Evolutionary conservation across 2,888 invertebrate genomes (phyloP).

Genomic region (Heliconius hortense): DNA sequence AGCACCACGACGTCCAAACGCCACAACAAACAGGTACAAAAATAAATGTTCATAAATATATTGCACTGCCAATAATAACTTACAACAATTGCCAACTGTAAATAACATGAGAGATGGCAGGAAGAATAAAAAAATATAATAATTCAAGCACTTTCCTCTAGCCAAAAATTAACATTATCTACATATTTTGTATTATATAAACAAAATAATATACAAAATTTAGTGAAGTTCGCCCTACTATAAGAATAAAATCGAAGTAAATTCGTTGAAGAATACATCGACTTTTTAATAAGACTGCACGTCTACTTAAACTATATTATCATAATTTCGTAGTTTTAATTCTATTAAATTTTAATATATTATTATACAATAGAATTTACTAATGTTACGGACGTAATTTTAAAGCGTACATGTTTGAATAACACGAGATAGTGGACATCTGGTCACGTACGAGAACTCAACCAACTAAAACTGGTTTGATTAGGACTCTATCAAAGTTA

Average conservation of each 20-base stretch:
- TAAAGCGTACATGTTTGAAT: constrained; percentile 19
- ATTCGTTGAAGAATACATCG: too few species aligned
- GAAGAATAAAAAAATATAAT: neutral
- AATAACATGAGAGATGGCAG: constrained; percentile 11
- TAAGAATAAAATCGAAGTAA: too few species aligned
- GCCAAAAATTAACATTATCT: neutral
- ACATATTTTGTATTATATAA: neutral
- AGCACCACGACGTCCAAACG: constrained; percentile 54
- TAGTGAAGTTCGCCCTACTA: too few species aligned
- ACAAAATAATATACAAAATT: neutral
- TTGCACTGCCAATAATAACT: constrained; percentile 43
- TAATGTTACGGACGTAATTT: neutral
- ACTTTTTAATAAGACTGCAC: neutral
- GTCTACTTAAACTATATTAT: neutral
- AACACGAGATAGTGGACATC: constrained; percentile 15
- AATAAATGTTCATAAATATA: constrained; percentile 48
- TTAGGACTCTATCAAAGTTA: constrained; percentile 21
- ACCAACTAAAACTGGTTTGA: constrained; percentile 26
- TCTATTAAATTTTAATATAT: neutral
- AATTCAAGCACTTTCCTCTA: neutral
- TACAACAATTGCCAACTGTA: constrained; percentile 33
- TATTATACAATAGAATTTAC: constrained; percentile 13
- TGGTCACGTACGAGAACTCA: constrained; percentile 22
- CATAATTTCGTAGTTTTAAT: neutral
- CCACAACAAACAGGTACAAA: constrained; percentile 57